Evolutionary conservation across 2,797 vertebrate genomes (phyloP).

Genomic region (Trichosurus vulpecula): DNA sequence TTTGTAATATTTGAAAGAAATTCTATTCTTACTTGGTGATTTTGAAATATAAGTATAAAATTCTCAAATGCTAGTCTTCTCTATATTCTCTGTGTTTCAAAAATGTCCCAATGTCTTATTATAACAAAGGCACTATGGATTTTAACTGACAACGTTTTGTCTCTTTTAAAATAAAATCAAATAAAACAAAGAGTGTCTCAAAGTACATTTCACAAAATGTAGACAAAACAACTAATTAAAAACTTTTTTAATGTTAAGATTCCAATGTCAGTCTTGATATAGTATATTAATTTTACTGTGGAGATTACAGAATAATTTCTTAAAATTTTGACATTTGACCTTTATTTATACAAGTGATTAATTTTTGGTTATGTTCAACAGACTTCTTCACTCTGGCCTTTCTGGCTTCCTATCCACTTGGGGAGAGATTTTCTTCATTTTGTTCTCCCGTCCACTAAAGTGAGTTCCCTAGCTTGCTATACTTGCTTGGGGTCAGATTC

Average conservation of each 20-base stretch:
- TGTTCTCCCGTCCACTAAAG: background rate
- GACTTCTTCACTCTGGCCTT: background rate
- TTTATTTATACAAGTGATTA: slow-evolving; percentile 17
- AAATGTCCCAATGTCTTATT: slow-evolving; percentile 39
- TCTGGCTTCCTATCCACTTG: background rate
- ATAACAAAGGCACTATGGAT: background rate
- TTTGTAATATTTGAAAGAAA: background rate
- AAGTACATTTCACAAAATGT: slow-evolving; percentile 31
- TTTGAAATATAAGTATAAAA: slow-evolving; percentile 51
- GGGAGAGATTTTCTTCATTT: background rate
- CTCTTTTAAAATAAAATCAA: slow-evolving; percentile 1
- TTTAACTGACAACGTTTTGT: slow-evolving; percentile 48
- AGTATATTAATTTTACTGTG: slow-evolving; percentile 8
- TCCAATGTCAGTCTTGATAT: slow-evolving; percentile 36
- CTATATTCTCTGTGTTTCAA: background rate
- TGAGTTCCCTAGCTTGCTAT: background rate
- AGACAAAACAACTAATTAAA: slow-evolving; percentile 63
- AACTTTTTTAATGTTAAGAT: slow-evolving; percentile 31
- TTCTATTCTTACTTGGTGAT: slow-evolving; percentile 57
- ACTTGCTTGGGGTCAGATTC: background rate
- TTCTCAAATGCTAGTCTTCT: background rate
- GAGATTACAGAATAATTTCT: background rate
- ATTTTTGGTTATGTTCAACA: slow-evolving; percentile 21
- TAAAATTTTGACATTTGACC: slow-evolving; percentile 16
- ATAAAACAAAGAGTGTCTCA: slow-evolving; percentile 41